A percentile compares a stretch with the other conserved stretches of the same genome.
Conservation (phyloP, 2,797 vertebrate species). For the Gymnocypris eckloni region DNA sequence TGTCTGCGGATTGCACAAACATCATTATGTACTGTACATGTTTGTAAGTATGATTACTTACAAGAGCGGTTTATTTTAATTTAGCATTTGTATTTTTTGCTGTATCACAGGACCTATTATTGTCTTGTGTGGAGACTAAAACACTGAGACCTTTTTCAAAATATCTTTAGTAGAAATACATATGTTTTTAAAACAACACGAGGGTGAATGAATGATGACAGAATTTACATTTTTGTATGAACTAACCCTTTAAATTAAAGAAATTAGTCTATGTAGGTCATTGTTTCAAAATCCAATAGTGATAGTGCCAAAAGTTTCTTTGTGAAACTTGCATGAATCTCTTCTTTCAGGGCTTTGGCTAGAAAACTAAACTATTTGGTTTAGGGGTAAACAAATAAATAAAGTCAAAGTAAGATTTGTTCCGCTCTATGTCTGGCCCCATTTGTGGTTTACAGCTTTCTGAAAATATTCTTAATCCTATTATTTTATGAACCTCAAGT, state of each 20-base stretch:
- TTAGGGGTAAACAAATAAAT: constrained; percentile 44
- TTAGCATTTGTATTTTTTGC: background rate
- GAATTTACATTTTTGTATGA: background rate
- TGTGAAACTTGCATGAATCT: constrained; percentile 9
- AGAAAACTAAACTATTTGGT: constrained; percentile 31
- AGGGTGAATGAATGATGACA: background rate
- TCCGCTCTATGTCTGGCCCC: background rate
- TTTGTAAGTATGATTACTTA: constrained; percentile 20
- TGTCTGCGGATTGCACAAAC: constrained; percentile 18
- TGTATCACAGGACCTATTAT: background rate
- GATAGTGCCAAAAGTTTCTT: background rate
- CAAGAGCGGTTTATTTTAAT: background rate
- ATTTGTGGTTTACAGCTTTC: constrained; percentile 6
- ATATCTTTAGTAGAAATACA: background rate
- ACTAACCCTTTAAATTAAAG: background rate
- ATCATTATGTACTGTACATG: background rate
- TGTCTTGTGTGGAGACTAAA: background rate
- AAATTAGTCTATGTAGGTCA: constrained; percentile 6
- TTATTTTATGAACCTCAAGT: background rate
- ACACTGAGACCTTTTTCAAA: background rate
- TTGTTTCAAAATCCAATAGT: background rate
- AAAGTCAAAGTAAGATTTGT: constrained; percentile 26
- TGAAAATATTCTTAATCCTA: background rate
- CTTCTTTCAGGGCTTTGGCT: constrained; percentile 11
- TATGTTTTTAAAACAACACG: background rate